These are phyloP conservation scores for Hafferia zeledoni DNA, from an alignment of 2,797 vertebrate genomes.

Conservation along the genomic window DNA sequence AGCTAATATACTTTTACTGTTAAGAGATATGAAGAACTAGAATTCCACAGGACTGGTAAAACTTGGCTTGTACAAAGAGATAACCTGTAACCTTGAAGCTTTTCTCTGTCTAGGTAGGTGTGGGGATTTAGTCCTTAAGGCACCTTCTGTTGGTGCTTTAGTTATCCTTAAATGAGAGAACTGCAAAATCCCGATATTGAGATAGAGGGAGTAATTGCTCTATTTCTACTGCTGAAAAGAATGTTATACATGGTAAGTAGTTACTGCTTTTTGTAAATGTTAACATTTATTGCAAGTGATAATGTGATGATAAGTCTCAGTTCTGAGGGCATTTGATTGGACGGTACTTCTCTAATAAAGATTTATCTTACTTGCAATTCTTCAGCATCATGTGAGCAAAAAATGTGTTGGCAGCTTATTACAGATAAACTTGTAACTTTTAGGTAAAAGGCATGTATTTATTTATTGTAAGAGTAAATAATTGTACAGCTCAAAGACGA, in stretches of 20 bases:
- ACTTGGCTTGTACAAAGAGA: background rate
- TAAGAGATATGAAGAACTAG: background rate
- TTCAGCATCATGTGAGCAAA: background rate
- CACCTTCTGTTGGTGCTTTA: background rate
- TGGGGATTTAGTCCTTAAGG: background rate
- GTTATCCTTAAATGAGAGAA: background rate
- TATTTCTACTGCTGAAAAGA: background rate
- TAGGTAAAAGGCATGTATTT: background rate
- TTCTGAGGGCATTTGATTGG: background rate
- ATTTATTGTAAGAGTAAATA: background rate
- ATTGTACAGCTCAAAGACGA: background rate
- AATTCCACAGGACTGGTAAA: background rate
- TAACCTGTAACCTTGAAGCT: background rate
- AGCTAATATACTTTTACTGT: background rate
- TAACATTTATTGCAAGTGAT: background rate
- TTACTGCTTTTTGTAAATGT: background rate
- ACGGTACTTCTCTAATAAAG: accelerated
- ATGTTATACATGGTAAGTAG: background rate
- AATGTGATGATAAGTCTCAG: background rate
- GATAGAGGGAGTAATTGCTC: background rate
- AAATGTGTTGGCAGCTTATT: background rate
- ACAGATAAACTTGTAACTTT: background rate
- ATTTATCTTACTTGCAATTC: background rate
- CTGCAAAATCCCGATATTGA: background rate
- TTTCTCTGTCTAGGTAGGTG: background rate